Percentiles rank a stretch among this genome's conserved stretches.
Conservation (phyloP, 2,797 vertebrate species). For the Notolabrus celidotus region DNA sequence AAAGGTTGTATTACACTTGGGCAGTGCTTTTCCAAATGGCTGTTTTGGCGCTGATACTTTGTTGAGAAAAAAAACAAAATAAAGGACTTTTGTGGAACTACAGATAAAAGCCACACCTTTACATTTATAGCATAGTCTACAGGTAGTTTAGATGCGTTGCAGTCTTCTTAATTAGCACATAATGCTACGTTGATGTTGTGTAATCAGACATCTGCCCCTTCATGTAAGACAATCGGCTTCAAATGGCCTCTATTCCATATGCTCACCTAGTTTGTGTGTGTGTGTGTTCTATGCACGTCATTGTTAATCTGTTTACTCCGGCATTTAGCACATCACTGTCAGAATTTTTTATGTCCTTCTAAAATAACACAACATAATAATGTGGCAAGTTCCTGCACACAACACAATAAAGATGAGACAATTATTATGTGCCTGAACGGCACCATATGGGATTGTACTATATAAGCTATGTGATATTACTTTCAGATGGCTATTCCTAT, state of each 20-base stretch:
- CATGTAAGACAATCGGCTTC: conserved; percentile 30
- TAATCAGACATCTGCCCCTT: conserved; percentile 40
- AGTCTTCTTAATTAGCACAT: conserved; percentile 24
- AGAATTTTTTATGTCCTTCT: not conserved
- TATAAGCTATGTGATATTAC: not conserved
- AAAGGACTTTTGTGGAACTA: not conserved
- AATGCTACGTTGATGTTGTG: not conserved
- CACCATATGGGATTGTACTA: not conserved
- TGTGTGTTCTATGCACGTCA: not conserved
- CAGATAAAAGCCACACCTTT: not conserved
- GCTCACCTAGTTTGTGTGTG: conserved; percentile 7
- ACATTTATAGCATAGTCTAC: conserved; percentile 17
- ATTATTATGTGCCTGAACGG: not conserved
- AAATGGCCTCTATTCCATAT: conserved; percentile 33
- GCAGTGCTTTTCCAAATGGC: not conserved
- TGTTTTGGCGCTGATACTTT: not conserved
- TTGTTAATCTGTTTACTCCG: conserved; percentile 6
- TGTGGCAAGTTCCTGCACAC: not conserved
- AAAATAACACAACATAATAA: not conserved
- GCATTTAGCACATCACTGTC: conserved; percentile 7
- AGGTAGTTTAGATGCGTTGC: conserved; percentile 24
- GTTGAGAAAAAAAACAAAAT: not conserved
- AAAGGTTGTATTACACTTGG: not conserved
- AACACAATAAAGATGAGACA: not conserved
- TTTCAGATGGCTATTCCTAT: not conserved